phyloP scores from a whole-genome alignment of 2,888 invertebrate species.

The Sphecodes monilicornis region DNA sequence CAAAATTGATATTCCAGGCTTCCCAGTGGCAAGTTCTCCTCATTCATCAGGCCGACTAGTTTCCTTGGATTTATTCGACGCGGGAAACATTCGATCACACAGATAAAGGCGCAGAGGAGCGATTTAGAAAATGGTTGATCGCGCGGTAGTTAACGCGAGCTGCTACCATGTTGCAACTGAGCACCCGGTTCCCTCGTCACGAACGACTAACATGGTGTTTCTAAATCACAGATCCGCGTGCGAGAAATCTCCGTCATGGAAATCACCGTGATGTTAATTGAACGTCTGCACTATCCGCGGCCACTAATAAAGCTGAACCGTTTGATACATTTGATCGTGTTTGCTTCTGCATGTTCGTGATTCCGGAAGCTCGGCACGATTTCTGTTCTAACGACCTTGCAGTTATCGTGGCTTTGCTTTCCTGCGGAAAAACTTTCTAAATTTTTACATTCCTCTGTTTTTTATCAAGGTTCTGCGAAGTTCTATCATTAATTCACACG shows the following conservation, averaged over 20 bases:
- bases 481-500: background rate
- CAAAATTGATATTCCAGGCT: background rate
- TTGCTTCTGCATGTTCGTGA: background rate
- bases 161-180: slow-evolving; percentile 67
- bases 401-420: background rate
- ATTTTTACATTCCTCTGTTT: background rate
- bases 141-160: slow-evolving; percentile 61
- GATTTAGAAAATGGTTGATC: slow-evolving; percentile 5
- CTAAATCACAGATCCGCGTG: slow-evolving; percentile 42
- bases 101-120: background rate
- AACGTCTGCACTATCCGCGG: slow-evolving; percentile 37
- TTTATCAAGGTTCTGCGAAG: background rate
- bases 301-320: slow-evolving; percentile 37
- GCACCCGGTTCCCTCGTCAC: slow-evolving; percentile 70
- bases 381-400: background rate
- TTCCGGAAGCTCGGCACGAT: slow-evolving; percentile 1
- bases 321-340: slow-evolving; percentile 6
- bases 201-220: slow-evolving; percentile 69
- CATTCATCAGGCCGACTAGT: slow-evolving; percentile 2
- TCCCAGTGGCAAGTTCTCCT: background rate
- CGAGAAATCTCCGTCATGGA: slow-evolving; percentile 33
- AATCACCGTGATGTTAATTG: slow-evolving; percentile 60
- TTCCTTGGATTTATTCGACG: background rate
- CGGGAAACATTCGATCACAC: background rate
- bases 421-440: background rate